phyloP scores from a whole-genome alignment of 2,888 invertebrate genomes.

The Eupithecia inturbata region DNA sequence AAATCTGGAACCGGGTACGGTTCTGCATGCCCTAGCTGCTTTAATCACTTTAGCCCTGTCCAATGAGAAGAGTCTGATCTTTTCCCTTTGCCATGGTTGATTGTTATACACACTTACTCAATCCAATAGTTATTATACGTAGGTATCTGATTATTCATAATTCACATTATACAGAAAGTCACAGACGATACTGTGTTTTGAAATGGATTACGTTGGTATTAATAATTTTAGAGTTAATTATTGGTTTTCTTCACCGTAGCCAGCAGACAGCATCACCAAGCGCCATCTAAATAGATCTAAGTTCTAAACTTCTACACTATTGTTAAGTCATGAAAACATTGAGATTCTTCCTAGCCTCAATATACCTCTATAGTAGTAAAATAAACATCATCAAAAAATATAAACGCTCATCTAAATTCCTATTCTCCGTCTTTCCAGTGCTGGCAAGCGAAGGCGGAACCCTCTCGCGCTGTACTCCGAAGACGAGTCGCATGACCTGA shows the following conservation, averaged over 20 bases:
- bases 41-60: constrained; percentile 1
- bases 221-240: not conserved
- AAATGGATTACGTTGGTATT: not conserved
- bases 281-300: not conserved
- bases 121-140: not conserved
- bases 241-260: not conserved
- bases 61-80: not conserved
- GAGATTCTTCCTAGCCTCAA: not conserved
- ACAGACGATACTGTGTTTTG: no score
- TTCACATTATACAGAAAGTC: not conserved
- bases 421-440: constrained; percentile 61
- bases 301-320: not conserved
- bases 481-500: constrained; percentile 92
- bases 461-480: constrained; percentile 89
- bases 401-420: not conserved
- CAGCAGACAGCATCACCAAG: not conserved
- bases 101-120: not conserved
- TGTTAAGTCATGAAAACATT: not conserved
- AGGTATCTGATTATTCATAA: not conserved
- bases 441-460: constrained; percentile 80
- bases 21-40: no score
- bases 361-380: not conserved
- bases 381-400: not conserved
- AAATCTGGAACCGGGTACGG: no score
- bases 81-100: not conserved